Percentiles rank a stretch among this genome's conserved stretches.
Evolutionary conservation across 2,113 vertebrate species (phyloP).

Genomic region (Gallinago jamesoni): DNA sequence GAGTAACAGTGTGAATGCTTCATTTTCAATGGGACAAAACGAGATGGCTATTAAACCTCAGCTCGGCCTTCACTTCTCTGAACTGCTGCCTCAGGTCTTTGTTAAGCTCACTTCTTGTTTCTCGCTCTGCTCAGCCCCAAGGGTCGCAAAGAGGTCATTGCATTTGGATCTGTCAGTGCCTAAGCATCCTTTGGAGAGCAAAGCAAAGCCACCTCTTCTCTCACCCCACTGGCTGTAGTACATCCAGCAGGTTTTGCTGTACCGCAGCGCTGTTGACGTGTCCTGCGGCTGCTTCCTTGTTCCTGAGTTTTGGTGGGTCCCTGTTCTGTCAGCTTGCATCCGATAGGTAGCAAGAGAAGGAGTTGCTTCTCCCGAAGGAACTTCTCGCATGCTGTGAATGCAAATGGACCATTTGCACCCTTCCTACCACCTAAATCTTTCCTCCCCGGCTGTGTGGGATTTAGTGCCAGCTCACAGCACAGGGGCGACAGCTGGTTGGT

Average conservation of each 20-base stretch:
- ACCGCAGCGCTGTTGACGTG: not conserved
- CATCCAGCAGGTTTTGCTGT: not conserved
- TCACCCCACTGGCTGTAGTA: not conserved
- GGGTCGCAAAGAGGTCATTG: not conserved
- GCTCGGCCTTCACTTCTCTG: not conserved
- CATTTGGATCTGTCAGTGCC: not conserved
- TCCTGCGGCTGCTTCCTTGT: not conserved
- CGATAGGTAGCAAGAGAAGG: not conserved
- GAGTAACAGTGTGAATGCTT: not conserved
- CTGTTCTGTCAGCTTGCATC: not conserved
- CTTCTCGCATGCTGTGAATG: not conserved
- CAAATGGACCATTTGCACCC: conserved; percentile 5
- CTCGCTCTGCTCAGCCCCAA: not conserved
- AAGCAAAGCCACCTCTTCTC: not conserved
- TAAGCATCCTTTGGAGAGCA: not conserved
- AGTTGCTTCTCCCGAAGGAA: not conserved
- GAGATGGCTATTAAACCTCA: not conserved
- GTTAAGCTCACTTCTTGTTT: not conserved
- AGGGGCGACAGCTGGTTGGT: conserved; percentile 60
- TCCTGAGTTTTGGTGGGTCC: not conserved
- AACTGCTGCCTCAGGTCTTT: not conserved
- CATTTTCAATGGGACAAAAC: not conserved
- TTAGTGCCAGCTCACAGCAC: conserved; percentile 7
- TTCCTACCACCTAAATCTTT: not conserved
- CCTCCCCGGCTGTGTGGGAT: not conserved